Evolutionary conservation across 2,888 invertebrate genomes (phyloP), one percentile per base, ranked within the genome.

Genomic region (Eupithecia inturbata): DNA sequence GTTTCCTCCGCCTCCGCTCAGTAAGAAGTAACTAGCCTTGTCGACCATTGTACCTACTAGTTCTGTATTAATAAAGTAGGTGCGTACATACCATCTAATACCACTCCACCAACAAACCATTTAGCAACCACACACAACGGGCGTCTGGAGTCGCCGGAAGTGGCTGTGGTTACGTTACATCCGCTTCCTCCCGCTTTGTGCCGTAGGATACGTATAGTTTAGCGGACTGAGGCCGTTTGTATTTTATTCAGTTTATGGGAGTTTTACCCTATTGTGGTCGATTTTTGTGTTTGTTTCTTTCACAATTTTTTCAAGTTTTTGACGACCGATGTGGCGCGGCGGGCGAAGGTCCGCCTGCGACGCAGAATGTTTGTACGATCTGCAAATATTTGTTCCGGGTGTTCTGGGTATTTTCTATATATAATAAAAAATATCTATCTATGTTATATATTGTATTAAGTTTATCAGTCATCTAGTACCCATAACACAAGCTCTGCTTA

Each of bases 141-240:
- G 39, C 66, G 39, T 26, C 9, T 31, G 62, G 57, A 57, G 26
- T 31, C 31, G 39, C 66, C 66, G 66, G 66, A 66, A 66, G 39
- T 66, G 39, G 66, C 39, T 71, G 69, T 67, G 69, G 71, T 73
- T 73, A 71, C 68, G 74, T 63, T 36, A 64, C 26, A n/a, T 49
- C 31, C 45, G 53, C n/a, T 19, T 70, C 66, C 71, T 60, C 60
- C 67, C 64, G 53, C 72, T 57, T 72, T 78, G 77, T 22, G 66
- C 19, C 62, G 62, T 19, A 22, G 28, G 62, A 60, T 60, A 60
- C 60, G 16, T 60, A 26, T 60, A 28, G 16, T 4, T n/a, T n/a
- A 28, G 60, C 60, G 60, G 28, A 28, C 60, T 31, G 14, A 6
- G 16, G 28, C 16, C 28, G 28, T 60, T 60, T 60, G 60, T 60